Evolutionary conservation across 2,113 vertebrate genomes (phyloP).

Genomic region (Coreoperca whiteheadi): DNA sequence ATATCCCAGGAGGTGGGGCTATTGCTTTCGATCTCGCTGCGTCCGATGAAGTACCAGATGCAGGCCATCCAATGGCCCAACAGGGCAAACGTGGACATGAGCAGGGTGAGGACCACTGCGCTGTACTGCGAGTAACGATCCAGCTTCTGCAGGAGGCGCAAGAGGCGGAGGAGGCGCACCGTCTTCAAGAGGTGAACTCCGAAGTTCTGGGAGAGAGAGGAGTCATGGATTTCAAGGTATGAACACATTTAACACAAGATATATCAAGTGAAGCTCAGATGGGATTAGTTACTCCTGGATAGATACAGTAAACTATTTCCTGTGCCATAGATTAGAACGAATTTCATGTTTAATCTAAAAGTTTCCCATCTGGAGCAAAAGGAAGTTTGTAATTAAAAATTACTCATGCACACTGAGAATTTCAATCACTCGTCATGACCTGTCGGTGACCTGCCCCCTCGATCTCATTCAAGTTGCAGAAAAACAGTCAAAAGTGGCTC

Average conservation of each 20-base stretch:
- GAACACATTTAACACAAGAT: neutral
- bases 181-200: conserved; percentile 89
- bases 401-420: neutral
- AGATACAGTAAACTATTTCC: neutral
- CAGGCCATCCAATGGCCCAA: conserved; percentile 90
- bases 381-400: conserved; percentile 16
- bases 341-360: conserved; percentile 1
- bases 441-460: neutral
- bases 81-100: conserved; percentile 88
- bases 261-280: neutral
- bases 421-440: conserved; percentile 22
- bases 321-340: neutral
- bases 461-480: neutral
- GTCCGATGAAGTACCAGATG: conserved; percentile 88
- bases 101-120: conserved; percentile 87
- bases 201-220: conserved; percentile 80
- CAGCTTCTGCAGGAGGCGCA: conserved; percentile 88
- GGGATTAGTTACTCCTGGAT: conserved; percentile 1
- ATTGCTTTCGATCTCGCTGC: conserved; percentile 86
- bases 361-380: neutral
- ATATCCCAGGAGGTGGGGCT: conserved; percentile 84
- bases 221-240: neutral
- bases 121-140: conserved; percentile 90
- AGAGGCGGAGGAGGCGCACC: conserved; percentile 85
- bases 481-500: neutral